A percentile compares a stretch with the other conserved stretches of the same genome.
Evolutionary conservation across 2,888 invertebrate genomes (phyloP).

Genomic region (Volucella bombylans): DNA sequence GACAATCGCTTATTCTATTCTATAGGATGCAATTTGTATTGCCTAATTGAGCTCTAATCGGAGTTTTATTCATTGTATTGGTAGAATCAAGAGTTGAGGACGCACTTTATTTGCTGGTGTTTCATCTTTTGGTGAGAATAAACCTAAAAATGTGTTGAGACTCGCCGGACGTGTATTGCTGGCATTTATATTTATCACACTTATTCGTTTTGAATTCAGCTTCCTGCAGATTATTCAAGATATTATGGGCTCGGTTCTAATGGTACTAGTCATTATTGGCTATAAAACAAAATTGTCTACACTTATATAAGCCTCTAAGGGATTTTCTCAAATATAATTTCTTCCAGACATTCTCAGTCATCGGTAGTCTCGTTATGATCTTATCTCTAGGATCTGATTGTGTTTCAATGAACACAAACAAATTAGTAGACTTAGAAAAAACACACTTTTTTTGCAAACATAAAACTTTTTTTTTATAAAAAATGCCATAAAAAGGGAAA

Average conservation of each 20-base stretch:
- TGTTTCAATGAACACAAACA: constrained; percentile 99
- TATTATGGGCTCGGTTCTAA: constrained; percentile 95
- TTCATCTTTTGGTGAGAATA: constrained; percentile 95
- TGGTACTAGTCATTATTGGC: constrained; percentile 97
- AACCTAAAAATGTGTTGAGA: constrained; percentile 98
- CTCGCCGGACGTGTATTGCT: constrained; percentile 96
- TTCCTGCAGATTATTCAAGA: constrained; percentile 96
- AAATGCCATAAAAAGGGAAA: constrained; percentile 52
- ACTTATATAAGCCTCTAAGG: constrained; percentile 95
- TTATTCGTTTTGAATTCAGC: constrained; percentile 95
- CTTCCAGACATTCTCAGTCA: constrained; percentile 97
- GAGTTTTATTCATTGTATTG: constrained; percentile 96
- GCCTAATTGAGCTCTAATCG: constrained; percentile 97
- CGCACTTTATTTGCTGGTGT: constrained; percentile 98
- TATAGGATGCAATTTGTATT: constrained; percentile 99
- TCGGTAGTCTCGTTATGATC: constrained; percentile 98
- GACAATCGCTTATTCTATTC: constrained; percentile 97
- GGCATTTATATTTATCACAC: constrained; percentile 99
- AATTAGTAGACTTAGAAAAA: constrained; percentile 85
- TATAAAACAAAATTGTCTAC: constrained; percentile 99
- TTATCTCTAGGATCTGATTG: constrained; percentile 99
- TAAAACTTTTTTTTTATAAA: constrained; percentile 50
- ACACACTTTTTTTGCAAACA: constrained; percentile 52
- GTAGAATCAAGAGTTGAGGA: constrained; percentile 97
- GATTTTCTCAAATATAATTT: constrained; percentile 99